Conservation (phyloP, 2,113 vertebrate genomes). For the Calonectris borealis region DNA sequence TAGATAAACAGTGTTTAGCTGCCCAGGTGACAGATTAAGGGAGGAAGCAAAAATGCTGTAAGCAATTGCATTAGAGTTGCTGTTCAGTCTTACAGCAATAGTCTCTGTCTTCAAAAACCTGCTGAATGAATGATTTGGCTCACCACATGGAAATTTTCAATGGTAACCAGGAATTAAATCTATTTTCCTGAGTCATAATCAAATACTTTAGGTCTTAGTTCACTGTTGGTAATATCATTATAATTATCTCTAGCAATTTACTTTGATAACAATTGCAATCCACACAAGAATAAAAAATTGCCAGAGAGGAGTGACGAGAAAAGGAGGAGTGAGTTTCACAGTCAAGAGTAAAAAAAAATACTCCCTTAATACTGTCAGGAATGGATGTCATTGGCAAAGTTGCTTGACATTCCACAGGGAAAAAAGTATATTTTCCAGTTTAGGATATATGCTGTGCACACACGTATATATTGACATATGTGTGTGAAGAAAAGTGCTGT, state of each 20-base stretch:
- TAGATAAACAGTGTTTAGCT: background rate
- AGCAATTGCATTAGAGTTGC: background rate
- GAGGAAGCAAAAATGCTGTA: background rate
- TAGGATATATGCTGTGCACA: background rate
- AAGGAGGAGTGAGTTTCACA: background rate
- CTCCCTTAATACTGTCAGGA: background rate
- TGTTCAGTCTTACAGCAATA: background rate
- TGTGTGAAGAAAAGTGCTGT: background rate
- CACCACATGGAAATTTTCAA: background rate
- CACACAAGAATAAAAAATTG: background rate
- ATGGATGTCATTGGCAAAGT: background rate
- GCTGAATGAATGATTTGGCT: background rate
- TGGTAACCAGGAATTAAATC: background rate
- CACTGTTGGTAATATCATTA: background rate
- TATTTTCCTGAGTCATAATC: background rate
- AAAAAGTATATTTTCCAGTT: background rate
- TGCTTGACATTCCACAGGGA: background rate
- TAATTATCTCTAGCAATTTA: background rate
- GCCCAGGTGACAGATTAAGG: background rate
- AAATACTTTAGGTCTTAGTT: background rate
- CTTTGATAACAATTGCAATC: background rate
- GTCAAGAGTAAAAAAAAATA: background rate
- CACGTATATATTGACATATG: background rate
- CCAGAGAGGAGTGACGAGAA: background rate
- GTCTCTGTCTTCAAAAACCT: background rate